Conservation (phyloP, 2,113 vertebrate genomes). For the Hepsetus odoe region DNA sequence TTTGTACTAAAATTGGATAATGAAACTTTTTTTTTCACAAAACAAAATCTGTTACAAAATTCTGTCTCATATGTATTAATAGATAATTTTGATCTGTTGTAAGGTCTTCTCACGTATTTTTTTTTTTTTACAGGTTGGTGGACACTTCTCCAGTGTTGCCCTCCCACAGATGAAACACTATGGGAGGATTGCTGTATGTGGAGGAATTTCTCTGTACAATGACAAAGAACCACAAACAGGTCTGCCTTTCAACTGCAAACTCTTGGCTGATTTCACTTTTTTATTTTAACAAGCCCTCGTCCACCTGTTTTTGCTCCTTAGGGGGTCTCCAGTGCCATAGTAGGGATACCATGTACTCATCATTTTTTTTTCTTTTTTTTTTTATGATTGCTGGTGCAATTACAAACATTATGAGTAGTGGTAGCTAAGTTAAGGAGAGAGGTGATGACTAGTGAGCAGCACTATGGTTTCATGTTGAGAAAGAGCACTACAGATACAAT, state of each 20-base stretch:
- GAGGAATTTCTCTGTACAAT: slow-evolving; percentile 79
- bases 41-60: background rate
- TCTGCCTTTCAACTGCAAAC: slow-evolving; percentile 43
- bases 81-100: background rate
- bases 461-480: too few species aligned
- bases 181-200: slow-evolving; percentile 82
- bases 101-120: background rate
- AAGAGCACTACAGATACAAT: too few species aligned
- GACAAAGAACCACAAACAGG: slow-evolving; percentile 70
- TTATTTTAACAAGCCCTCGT: background rate
- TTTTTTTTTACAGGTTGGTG: slow-evolving; percentile 79
- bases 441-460: too few species aligned
- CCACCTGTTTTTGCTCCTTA: too few species aligned
- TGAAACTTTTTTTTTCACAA: background rate
- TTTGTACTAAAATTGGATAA: too few species aligned
- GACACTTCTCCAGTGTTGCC: slow-evolving; percentile 75
- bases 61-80: too few species aligned
- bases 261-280: background rate
- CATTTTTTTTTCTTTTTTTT: too few species aligned
- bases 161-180: slow-evolving; percentile 79
- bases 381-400: too few species aligned
- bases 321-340: too few species aligned
- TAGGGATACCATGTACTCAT: too few species aligned
- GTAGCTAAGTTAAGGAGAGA: too few species aligned
- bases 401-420: too few species aligned